phyloP scores from a whole-genome alignment of 2,113 vertebrate species.

The Potamarius usumacintae region DNA sequence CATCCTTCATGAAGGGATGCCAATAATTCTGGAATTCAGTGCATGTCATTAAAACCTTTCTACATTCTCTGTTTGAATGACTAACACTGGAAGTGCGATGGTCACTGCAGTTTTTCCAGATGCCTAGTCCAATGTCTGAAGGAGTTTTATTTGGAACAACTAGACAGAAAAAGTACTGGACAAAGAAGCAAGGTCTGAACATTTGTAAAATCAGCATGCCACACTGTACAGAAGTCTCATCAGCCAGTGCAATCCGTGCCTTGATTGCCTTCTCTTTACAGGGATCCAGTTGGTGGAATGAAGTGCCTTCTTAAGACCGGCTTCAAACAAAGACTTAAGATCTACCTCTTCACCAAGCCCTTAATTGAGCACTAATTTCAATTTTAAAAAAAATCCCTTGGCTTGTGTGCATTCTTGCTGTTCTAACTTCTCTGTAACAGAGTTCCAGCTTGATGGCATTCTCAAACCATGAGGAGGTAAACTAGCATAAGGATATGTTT shows the following conservation, averaged over 20 bases:
- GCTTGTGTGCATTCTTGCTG: background rate
- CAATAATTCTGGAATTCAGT: background rate
- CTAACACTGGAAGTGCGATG: background rate
- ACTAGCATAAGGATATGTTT: background rate
- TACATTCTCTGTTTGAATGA: background rate
- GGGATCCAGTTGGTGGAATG: background rate
- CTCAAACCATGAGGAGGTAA: background rate
- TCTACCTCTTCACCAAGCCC: background rate
- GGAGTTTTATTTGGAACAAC: background rate
- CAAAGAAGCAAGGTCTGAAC: background rate
- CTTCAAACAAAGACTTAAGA: background rate
- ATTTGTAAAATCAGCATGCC: background rate
- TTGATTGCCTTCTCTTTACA: background rate
- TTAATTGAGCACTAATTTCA: background rate
- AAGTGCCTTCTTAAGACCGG: no score
- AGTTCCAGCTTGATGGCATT: background rate
- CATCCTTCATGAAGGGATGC: background rate
- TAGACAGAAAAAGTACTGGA: background rate
- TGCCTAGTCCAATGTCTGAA: background rate
- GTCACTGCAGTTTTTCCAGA: background rate
- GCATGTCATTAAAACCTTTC: background rate
- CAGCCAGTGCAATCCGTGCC: background rate
- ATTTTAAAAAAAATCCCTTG: background rate
- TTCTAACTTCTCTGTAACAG: background rate
- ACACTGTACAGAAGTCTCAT: background rate